Conservation (phyloP, 2,888 invertebrate species). For the Trachelus stipa region DNA sequence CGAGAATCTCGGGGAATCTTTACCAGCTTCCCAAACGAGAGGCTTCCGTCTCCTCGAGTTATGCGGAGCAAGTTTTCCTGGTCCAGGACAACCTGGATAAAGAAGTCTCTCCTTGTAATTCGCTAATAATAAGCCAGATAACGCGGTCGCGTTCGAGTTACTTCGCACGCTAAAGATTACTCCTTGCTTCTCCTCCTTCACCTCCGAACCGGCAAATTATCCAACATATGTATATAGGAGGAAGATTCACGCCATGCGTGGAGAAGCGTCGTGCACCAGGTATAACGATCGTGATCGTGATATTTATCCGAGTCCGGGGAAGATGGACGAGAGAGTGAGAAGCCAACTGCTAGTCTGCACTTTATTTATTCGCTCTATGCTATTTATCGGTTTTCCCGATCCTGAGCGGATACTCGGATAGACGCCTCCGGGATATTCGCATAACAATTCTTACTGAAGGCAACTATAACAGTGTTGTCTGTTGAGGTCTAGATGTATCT, state of each 20-base stretch:
- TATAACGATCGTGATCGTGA: slow-evolving; percentile 54
- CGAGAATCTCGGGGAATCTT: background rate
- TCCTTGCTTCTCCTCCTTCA: background rate
- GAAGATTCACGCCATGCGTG: background rate
- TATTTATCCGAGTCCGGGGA: background rate
- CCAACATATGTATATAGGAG: background rate
- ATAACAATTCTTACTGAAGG: background rate
- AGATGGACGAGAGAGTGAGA: background rate
- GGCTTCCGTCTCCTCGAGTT: background rate
- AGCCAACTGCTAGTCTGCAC: background rate
- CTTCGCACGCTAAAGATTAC: background rate
- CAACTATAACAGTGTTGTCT: background rate
- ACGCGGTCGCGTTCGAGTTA: background rate
- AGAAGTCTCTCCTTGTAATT: background rate
- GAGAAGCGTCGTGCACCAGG: slow-evolving; percentile 48
- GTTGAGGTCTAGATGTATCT: background rate
- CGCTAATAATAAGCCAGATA: background rate
- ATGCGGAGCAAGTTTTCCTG: background rate
- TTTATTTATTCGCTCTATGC: background rate
- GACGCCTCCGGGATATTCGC: background rate
- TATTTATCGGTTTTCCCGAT: background rate
- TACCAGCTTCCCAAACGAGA: background rate
- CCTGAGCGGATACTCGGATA: background rate
- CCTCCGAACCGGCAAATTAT: background rate
- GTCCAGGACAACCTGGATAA: background rate